These are phyloP conservation scores for Andrena praecox DNA, from an alignment of 2,888 invertebrate species.

Conservation along the genomic window DNA sequence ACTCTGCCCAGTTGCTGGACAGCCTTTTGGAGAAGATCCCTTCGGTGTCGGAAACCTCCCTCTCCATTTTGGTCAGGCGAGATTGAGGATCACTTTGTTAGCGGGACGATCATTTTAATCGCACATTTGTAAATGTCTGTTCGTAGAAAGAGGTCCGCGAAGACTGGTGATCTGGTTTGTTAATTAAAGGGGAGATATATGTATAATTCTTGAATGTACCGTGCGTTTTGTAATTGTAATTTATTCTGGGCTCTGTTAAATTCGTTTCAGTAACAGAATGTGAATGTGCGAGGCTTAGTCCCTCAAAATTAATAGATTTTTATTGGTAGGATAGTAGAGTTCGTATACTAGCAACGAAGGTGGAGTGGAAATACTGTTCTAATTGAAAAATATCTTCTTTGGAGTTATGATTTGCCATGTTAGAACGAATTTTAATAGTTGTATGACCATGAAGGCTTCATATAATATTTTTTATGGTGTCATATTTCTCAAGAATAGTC, in stretches of 20 bases:
- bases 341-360: no score
- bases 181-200: not conserved
- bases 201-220: slow-evolving; percentile 30
- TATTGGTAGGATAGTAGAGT: no score
- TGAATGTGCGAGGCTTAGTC: no score
- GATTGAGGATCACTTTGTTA: slow-evolving; percentile 3
- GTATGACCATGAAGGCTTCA: no score
- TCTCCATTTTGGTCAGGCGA: slow-evolving; percentile 75
- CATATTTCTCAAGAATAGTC: not conserved
- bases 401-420: no score
- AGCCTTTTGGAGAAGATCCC: slow-evolving; percentile 80
- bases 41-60: slow-evolving; percentile 82
- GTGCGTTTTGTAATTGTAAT: slow-evolving; percentile 10
- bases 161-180: not conserved
- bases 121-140: not conserved
- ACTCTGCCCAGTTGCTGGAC: slow-evolving; percentile 83
- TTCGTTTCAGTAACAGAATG: not conserved
- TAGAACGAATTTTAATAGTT: no score
- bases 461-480: not conserved
- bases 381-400: not conserved
- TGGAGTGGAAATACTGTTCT: not conserved
- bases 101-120: not conserved
- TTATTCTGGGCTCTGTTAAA: not conserved
- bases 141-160: not conserved
- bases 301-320: no score